Evolutionary conservation across 2,888 invertebrate species (phyloP).

Genomic region (Thumatha senex): DNA sequence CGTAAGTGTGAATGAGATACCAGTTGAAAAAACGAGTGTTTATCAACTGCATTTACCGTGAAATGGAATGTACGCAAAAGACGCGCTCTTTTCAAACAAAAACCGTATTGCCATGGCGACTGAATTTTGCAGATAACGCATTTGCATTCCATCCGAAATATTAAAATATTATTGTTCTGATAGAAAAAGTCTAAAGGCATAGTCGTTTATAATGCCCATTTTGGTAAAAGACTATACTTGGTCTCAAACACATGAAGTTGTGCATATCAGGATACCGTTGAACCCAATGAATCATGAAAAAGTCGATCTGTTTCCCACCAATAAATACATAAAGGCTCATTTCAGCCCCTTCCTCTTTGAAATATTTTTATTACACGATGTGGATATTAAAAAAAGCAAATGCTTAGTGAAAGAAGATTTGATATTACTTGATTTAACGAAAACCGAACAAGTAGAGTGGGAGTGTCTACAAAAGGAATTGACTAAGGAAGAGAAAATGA

Average conservation of each 20-base stretch:
- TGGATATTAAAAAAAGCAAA: slow-evolving; percentile 85
- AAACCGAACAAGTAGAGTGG: slow-evolving; percentile 83
- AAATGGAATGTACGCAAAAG: slow-evolving; percentile 3
- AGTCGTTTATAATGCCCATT: slow-evolving; percentile 84
- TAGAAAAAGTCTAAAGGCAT: neutral
- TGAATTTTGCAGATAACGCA: slow-evolving; percentile 2
- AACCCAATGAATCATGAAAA: slow-evolving; percentile 85
- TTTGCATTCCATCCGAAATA: neutral
- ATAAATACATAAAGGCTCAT: slow-evolving; percentile 88
- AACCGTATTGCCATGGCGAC: slow-evolving; percentile 27
- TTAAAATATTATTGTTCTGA: neutral
- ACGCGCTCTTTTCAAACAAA: slow-evolving; percentile 18
- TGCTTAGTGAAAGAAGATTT: slow-evolving; percentile 85
- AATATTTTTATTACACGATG: slow-evolving; percentile 85
- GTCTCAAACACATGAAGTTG: slow-evolving; percentile 86
- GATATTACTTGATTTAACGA: slow-evolving; percentile 86
- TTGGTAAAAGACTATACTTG: slow-evolving; percentile 89
- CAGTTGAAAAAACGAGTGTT: neutral
- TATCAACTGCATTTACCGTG: neutral
- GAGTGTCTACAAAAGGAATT: slow-evolving; percentile 80
- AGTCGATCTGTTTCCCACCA: slow-evolving; percentile 87
- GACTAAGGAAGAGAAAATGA: slow-evolving; percentile 81
- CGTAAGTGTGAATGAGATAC: neutral
- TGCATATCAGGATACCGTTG: slow-evolving; percentile 87
- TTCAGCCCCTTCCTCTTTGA: slow-evolving; percentile 90